Base-by-base conservation (phyloP, 1,140 invertebrate species). In the Magallana ariakensis region DNA sequence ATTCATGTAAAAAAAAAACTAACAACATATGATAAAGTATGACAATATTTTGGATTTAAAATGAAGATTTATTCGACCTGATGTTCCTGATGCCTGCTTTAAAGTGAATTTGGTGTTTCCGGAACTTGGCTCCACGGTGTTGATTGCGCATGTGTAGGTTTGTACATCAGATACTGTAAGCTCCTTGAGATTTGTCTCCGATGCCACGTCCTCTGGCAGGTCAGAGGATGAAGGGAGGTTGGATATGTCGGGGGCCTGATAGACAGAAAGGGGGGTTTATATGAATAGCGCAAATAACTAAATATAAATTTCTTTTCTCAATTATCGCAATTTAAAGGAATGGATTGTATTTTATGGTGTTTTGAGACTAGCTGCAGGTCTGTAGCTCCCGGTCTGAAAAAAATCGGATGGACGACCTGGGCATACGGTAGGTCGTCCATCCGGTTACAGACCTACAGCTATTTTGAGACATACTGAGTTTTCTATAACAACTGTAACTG, bases 101-200 rank as follows among this genome's bases (percentile, higher is more conserved):
- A 75, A 11, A 75, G 13, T 75, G 26, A 75, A 75, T 33, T 19
- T 84, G 13, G 83, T n/a, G 26, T 16, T 60, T 11, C 60, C 83
- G 16, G 60, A 66, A 15, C 53, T 66, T 16, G 83, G 83, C 3
- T 1, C 19, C 5, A 54, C 19, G 3, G 53, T 60, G 13, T 46
- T 53, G 26, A 66, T 66, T 26, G 83, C 19, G 26, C 83, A 84
- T 19, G 58, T 84, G 58, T 66, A 84, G 3, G 58, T 53, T 66
- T 84, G 83, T 33, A 84, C 58, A 54, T 84, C 83, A 8, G 83
- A 66, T 9, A 84, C 83, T 8, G 83, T 46, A 10, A 84, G 58
- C 13, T 84, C 83, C 19, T 15, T 6, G 5, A 84, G 19, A 10
- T 84, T 60, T 10, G 83, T 66, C 83, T 84, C 33, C 8, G 66